Conservation (phyloP, 2,888 invertebrate species). For the Epinotia demarniana region DNA sequence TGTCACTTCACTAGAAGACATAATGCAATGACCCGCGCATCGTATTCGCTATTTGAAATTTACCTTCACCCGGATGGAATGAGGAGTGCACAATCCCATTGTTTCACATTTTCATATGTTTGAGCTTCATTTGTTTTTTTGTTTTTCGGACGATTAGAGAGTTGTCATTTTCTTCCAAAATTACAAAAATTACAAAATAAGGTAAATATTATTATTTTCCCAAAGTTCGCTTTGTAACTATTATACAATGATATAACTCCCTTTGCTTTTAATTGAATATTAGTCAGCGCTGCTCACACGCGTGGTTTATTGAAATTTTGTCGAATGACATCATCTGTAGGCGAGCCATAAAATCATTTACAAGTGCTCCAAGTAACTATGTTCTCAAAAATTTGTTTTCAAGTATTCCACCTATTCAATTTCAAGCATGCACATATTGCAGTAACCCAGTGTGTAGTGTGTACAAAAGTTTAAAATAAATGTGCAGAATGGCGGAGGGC, state of each 20-base stretch:
- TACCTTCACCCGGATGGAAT: conserved; percentile 82
- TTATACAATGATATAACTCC: conserved; percentile 12
- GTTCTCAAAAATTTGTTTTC: conserved; percentile 52
- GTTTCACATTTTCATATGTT: conserved; percentile 84
- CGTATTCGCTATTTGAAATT: conserved; percentile 82
- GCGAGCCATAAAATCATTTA: conserved; percentile 61
- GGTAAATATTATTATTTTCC: conserved; percentile 74
- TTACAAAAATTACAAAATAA: conserved; percentile 84
- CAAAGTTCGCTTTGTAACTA: conserved; percentile 16
- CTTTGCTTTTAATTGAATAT: conserved; percentile 45
- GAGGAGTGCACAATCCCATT: conserved; percentile 83
- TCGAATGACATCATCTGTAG: conserved; percentile 78
- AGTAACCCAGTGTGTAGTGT: conserved; percentile 73
- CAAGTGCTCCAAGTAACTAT: conserved; percentile 52
- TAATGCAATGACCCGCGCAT: conserved; percentile 78
- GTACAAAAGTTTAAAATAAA: conserved; percentile 69
- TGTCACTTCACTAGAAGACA: conserved; percentile 79
- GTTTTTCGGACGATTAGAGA: conserved; percentile 84
- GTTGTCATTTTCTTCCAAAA: conserved; percentile 83
- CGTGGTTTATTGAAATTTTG: conserved; percentile 77
- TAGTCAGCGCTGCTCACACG: conserved; percentile 64
- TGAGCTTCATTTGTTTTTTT: conserved; percentile 85
- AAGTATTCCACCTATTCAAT: conserved; percentile 48
- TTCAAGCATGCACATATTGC: conserved; percentile 47
- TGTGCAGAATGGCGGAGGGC: conserved; percentile 93